phyloP scores from a whole-genome alignment of 2,797 vertebrate genomes.

The Alexandromys oeconomus region DNA sequence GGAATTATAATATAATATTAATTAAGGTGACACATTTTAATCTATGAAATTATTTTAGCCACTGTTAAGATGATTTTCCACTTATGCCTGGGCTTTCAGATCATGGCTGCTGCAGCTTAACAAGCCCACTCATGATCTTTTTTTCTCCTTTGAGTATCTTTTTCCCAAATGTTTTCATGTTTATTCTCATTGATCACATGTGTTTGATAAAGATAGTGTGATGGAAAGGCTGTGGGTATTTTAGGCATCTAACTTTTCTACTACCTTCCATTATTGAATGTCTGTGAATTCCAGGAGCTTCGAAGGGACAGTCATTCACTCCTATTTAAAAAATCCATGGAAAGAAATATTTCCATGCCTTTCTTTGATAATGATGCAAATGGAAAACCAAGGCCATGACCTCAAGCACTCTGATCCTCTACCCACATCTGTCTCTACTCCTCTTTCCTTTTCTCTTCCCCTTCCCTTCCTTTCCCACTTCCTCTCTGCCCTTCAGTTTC shows the following conservation, averaged over 20 bases:
- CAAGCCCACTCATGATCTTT: neutral
- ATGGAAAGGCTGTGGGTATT: neutral
- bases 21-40: neutral
- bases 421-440: no score
- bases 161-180: neutral
- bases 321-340: neutral
- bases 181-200: neutral
- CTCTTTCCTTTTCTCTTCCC: no score
- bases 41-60: neutral
- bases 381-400: neutral
- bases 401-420: rapidly evolving
- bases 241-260: rapidly evolving
- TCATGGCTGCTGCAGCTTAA: neutral
- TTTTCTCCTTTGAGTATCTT: neutral
- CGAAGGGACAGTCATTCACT: neutral
- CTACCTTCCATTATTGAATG: rapidly evolving
- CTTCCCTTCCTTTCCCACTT: no score
- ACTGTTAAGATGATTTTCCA: neutral
- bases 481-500: no score
- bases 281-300: neutral
- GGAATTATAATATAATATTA: neutral
- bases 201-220: neutral
- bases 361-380: neutral
- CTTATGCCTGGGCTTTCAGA: neutral
- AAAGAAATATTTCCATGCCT: neutral